These are phyloP conservation scores for Heliconius hewitsoni DNA, from an alignment of 1,140 invertebrate species.

Conservation along the genomic window DNA sequence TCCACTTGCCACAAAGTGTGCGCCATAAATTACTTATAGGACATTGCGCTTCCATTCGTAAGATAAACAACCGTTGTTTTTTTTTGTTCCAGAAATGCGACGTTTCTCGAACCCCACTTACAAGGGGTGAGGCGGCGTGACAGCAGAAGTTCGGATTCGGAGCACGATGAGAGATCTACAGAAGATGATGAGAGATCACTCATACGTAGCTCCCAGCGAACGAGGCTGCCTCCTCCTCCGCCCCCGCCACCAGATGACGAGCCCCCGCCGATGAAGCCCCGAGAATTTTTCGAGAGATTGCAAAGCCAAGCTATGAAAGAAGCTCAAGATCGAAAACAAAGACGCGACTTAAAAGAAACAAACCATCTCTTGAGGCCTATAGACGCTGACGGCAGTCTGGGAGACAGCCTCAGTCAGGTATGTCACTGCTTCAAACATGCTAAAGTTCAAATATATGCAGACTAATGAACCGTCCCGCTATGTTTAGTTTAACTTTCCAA, in stretches of 20 bases:
- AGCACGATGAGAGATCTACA: constrained; percentile 78
- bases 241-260: constrained; percentile 73
- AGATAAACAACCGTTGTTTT: constrained; percentile 6
- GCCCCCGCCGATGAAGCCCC: constrained; percentile 69
- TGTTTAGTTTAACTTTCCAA: constrained; percentile 45
- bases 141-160: constrained; percentile 75
- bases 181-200: constrained; percentile 79
- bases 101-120: constrained; percentile 78
- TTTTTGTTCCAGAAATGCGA: constrained; percentile 77
- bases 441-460: constrained; percentile 41
- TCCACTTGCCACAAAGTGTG: constrained; percentile 4
- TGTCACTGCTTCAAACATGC: constrained; percentile 25
- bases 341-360: constrained; percentile 61
- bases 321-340: constrained; percentile 58
- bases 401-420: constrained; percentile 75
- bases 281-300: constrained; percentile 73
- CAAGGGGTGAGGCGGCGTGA: constrained; percentile 75
- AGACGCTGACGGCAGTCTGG: constrained; percentile 68
- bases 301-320: constrained; percentile 74
- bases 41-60: background rate
- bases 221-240: constrained; percentile 64
- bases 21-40: constrained; percentile 12
- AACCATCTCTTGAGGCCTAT: constrained; percentile 60
- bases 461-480: constrained; percentile 60
- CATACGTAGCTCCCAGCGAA: constrained; percentile 66